These are phyloP conservation scores for Phalacrocorax aristotelis DNA, from an alignment of 2,113 vertebrate species.

Conservation along the genomic window DNA sequence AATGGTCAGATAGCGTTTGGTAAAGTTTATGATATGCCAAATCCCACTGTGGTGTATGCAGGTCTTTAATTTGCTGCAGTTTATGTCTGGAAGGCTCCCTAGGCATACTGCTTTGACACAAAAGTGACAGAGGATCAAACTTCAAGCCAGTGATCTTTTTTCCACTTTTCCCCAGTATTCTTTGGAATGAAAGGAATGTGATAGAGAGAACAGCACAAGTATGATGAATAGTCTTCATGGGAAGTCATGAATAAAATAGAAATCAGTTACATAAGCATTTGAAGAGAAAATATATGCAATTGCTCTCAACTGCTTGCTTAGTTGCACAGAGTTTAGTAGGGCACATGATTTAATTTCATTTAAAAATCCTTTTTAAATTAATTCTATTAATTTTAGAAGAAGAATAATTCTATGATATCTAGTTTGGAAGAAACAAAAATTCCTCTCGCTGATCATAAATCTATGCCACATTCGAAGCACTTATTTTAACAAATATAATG, in stretches of 20 bases:
- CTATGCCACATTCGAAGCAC: not conserved
- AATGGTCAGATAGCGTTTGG: slow-evolving; percentile 30
- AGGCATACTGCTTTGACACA: not conserved
- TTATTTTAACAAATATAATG: not conserved
- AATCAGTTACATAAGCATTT: not conserved
- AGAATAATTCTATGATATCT: not conserved
- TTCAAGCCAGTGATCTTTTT: not conserved
- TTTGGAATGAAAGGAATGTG: slow-evolving; percentile 5
- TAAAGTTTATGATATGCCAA: slow-evolving; percentile 15
- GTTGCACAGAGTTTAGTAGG: not conserved
- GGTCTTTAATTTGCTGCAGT: slow-evolving; percentile 17
- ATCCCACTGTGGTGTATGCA: not conserved
- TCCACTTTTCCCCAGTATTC: not conserved
- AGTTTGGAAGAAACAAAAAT: not conserved
- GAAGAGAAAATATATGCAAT: not conserved
- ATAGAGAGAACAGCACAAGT: not conserved
- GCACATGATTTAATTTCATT: not conserved
- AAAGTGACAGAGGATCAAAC: slow-evolving; percentile 16
- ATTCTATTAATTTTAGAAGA: not conserved
- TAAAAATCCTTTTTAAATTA: not conserved
- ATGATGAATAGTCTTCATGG: not conserved
- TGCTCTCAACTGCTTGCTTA: not conserved
- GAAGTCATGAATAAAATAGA: not conserved
- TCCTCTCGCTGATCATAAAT: not conserved
- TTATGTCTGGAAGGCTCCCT: not conserved